Base-by-base conservation (phyloP, 2,888 invertebrate genomes). In the Chirona hameri region DNA sequence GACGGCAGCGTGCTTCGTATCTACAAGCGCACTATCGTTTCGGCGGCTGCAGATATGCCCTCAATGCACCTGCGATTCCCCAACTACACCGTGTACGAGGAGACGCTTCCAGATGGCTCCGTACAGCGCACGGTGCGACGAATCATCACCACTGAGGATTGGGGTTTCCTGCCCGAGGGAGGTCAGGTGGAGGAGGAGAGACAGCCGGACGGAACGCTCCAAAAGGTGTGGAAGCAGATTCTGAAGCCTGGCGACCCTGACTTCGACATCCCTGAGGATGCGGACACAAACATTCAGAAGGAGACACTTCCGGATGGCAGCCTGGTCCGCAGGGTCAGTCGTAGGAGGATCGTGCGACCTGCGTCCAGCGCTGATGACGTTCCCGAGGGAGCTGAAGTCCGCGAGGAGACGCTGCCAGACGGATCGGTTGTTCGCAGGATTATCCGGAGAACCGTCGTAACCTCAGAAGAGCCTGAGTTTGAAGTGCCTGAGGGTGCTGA, bases 151-250 rank as follows among this genome's bases (percentile, higher is more conserved):
- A 76, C 76, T 2, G 76, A 76, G n/a, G 76, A 76, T 5, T 76
- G 18, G 9, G 46, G 76, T 24, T 18, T 4, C 15, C 76, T 76
- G 10, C 76, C 76, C 9, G 76, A 39, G 24, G 76, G 76, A 46
- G 76, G 39, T 24, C 24, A 76, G 21, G 76, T 76, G 24, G 76
- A 76, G 46, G 76, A 76, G 39, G 76, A 76, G 46, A 18, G 46
- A 39, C 76, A 76, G 76, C 76, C 76, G 5, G 76, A 76, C 27
- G 76, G 76, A 9, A 46, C 76, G 21, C 24, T 76, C 7, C 76
- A 76, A 18, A 76, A 76, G 76, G 76, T 76, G 24, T 76, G 76
- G 76, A 76, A 76, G 46, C 76, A 76, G 24, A 24, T 76, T 1
- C 24, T 76, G 39, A 24, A 18, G 24, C 76, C 76, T 46, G 76